These are phyloP conservation scores for Chlorops oryzae DNA, from an alignment of 1,140 invertebrate species.

Conservation along the genomic window DNA sequence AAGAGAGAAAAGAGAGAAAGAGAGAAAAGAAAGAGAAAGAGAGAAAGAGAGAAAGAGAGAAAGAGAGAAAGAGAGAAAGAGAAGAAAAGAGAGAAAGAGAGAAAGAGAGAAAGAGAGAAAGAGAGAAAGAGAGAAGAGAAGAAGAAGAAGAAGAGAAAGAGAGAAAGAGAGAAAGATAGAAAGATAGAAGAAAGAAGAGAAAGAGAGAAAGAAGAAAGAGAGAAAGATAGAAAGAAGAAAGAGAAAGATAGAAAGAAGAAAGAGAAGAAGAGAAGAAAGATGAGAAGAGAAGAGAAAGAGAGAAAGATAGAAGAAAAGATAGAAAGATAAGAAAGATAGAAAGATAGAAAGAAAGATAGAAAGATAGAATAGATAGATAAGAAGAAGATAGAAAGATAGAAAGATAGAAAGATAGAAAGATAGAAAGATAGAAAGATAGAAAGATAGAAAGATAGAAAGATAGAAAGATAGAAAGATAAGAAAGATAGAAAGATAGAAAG, in stretches of 20 bases:
- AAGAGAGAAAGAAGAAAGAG: neutral
- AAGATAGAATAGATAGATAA: no score
- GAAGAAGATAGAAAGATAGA: no score
- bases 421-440: no score
- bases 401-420: no score
- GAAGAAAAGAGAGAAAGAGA: neutral
- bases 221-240: neutral
- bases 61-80: neutral
- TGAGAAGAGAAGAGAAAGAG: neutral
- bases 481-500: no score
- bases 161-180: neutral
- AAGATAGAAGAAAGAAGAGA: neutral
- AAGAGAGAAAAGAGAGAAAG: neutral
- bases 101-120: neutral
- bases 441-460: no score
- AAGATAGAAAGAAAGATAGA: neutral
- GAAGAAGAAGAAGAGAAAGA: neutral
- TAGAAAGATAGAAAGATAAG: no score
- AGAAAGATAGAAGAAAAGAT: neutral
- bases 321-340: neutral
- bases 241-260: neutral
- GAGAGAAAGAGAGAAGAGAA: neutral
- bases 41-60: neutral
- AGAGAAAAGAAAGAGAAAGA: neutral
- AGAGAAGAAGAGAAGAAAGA: neutral